Base-by-base conservation (phyloP, 2,888 invertebrate species). In the Tinea semifulvella region DNA sequence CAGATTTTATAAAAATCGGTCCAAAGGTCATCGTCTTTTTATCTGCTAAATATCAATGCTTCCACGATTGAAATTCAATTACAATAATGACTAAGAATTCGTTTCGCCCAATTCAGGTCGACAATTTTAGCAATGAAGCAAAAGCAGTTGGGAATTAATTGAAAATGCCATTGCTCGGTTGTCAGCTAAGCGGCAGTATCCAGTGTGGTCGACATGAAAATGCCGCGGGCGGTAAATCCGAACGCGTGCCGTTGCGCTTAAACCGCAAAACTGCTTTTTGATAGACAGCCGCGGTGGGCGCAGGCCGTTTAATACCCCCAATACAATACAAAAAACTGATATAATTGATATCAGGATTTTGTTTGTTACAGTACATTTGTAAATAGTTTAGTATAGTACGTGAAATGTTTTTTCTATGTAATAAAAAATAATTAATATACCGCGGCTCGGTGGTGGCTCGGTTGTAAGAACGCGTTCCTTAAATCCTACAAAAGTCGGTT, bases 191-290 rank as follows among this genome's bases (percentile, higher is more conserved):
- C 57, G 56, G 60, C 64, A 64, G 57, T 58, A 61, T 52, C 52
- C 55, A 57, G 57, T 60, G 66, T 56, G 69, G 68, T 62, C 56
- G 65, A 60, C 66, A 65, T 68, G 65, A 58, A 65, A 68, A 64
- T 65, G 64, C 72, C 65, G 64, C 63, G 58, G 57, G 68, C 67
- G 65, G 69, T 69, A 65, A 73, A 70, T 73, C 72, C 61, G 40
- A 50, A 48, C 63, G 55, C 57, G 55, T 56, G 64, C 61, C 70
- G 70, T 63, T 69, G 68, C 62, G 61, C 57, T 55, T 58, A 52
- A 48, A 62, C 74, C 74, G 55, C 74, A 72, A 62, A 68, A 73
- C 65, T 71, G 68, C 68, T 65, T 66, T 73, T 69, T 73, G 73
- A 74, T 73, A 69, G 73, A 73, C 73, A 73, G 67, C 59, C 61